A percentile compares a stretch with the other conserved stretches of the same genome.
These are phyloP conservation scores for Parascotia fuliginaria DNA, from an alignment of 2,888 invertebrate genomes.

Conservation along the genomic window DNA sequence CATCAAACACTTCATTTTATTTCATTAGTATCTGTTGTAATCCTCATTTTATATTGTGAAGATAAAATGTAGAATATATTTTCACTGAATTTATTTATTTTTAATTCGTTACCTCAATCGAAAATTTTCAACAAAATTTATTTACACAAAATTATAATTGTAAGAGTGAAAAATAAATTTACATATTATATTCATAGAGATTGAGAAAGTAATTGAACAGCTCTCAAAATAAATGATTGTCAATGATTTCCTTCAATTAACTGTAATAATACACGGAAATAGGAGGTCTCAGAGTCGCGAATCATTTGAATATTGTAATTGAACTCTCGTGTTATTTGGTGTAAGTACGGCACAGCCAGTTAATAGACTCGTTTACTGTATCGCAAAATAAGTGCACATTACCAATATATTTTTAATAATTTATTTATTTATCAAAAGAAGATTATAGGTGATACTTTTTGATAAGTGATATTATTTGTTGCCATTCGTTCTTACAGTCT, in stretches of 20 bases:
- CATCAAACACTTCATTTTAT: too few species aligned
- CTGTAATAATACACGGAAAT: slow-evolving; percentile 34
- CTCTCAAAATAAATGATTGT: slow-evolving; percentile 18
- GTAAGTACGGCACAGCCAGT: slow-evolving; percentile 3
- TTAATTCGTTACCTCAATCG: not conserved
- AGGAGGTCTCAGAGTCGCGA: slow-evolving; percentile 13
- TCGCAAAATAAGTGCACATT: too few species aligned
- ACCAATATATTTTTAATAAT: too few species aligned
- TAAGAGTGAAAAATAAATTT: slow-evolving; percentile 3
- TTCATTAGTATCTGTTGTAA: too few species aligned
- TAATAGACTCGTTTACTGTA: not conserved
- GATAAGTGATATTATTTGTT: too few species aligned
- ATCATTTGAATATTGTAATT: slow-evolving; percentile 38
- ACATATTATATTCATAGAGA: slow-evolving; percentile 1
- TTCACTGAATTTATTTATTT: not conserved
- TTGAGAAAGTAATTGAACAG: slow-evolving; percentile 35
- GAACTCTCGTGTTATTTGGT: slow-evolving; percentile 20
- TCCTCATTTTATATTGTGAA: too few species aligned
- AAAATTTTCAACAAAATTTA: not conserved
- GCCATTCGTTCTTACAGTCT: too few species aligned
- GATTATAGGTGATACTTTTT: too few species aligned
- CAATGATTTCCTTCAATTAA: slow-evolving; percentile 38
- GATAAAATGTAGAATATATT: not conserved
- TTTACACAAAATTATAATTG: slow-evolving; percentile 2
- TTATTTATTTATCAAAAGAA: too few species aligned